Conservation (phyloP, 2,113 vertebrate genomes). For the Apaloderma vittatum region DNA sequence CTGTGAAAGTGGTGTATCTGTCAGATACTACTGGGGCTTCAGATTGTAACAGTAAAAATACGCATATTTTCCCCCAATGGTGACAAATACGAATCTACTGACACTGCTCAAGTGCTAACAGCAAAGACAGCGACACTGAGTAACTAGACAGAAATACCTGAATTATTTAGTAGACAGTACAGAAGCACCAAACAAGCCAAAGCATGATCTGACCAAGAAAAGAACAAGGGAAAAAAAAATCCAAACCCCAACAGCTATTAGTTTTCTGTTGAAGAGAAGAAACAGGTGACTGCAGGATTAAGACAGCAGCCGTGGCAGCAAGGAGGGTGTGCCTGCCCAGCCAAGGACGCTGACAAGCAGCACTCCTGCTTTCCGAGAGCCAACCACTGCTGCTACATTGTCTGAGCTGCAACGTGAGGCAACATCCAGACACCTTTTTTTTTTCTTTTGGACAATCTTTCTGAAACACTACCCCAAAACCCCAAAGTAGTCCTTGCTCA, state of each 20-base stretch:
- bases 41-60: background rate
- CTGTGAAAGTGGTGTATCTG: background rate
- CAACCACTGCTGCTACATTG: background rate
- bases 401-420: background rate
- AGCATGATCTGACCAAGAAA: constrained; percentile 33
- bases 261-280: background rate
- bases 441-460: background rate
- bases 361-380: background rate
- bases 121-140: background rate
- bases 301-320: background rate
- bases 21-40: background rate
- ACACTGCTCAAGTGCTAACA: background rate
- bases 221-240: background rate
- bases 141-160: constrained; percentile 17
- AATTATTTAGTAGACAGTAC: constrained; percentile 47
- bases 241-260: background rate
- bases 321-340: background rate
- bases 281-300: background rate
- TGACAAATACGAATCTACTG: background rate
- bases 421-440: background rate
- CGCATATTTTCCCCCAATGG: background rate
- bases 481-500: background rate
- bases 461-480: background rate
- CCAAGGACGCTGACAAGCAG: background rate
- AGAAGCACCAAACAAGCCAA: constrained; percentile 19